Base-by-base conservation (phyloP, 1,140 invertebrate species). In the Xylocopa sonorina region DNA sequence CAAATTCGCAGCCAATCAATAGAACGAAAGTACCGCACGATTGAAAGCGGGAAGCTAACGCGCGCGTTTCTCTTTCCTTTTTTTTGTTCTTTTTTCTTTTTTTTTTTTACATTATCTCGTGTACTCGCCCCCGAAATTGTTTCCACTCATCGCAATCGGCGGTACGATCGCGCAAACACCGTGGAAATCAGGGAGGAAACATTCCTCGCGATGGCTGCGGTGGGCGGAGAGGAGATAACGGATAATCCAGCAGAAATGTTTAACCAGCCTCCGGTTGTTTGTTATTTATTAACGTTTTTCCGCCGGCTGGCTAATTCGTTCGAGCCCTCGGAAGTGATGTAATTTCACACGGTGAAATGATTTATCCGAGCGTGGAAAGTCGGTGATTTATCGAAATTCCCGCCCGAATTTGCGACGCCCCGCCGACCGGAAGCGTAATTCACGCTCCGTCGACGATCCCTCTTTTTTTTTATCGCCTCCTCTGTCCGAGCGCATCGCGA, bases 221-320 rank as follows among this genome's bases (percentile, higher is more conserved):
- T n/a, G n/a, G 24, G 24, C 34, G 43, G 29, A 66, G 43, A 66
- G 2, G 24, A 32, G 63, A 62, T 7, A 16, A 32, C 48, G 24
- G 60, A 66, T 75, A 66, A 75, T 34, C 57, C 62, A n/a, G 24
- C 62, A 51, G 73, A 75, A 67, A 75, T 63, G 62, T 67, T 66
- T 75, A 62, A 67, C 50, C 73, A 46, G 29, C 24, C 62, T 55
- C 48, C 63, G n/a, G 18, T 16, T 2, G 27, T 7, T 48, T 41
- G 73, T 75, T 75, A 75, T 75, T 53, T 67, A 75, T 67, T 75
- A 75, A 66, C 62, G 62, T 67, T 75, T 67, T 51, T 41, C 38
- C 34, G 12, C 1, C 34, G 18, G 43, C 16, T 7, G 38, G 24
- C 24, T 43, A 66, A 51, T 53, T 55, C 62, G 62, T 55, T 53